Base-by-base conservation (phyloP, 2,113 vertebrate genomes). In the Baryphthengus martii region DNA sequence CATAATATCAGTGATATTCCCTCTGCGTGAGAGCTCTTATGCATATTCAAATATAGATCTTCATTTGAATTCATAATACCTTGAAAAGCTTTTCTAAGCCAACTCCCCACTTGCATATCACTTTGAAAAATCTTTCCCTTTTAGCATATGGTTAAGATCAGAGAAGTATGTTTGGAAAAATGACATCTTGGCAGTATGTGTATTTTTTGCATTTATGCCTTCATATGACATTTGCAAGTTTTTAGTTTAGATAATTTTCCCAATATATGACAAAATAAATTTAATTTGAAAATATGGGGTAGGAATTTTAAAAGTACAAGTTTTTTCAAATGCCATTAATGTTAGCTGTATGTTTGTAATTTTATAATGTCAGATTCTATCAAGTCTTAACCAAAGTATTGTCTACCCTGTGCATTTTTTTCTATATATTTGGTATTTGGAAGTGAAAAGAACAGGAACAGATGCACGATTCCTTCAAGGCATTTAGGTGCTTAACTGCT, bases 61-160 rank as follows among this genome's bases (percentile, higher is more conserved):
- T 93, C 8, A 93, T 96, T 86, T 95, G 67, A 93, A 95, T 96
- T 83, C 90, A 63, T 90, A 91, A 77, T 96, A 91, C 74, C 42
- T 90, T 90, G n/a, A 88, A 89, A 94, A 94, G 40, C 58, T 91
- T 95, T 87, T 87, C 83, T 65, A 76, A 58, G 74, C 78, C 89
- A 96, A 88, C 17, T 86, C 65, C 10, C 18, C 35, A 77, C 55
- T 93, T 83, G 52, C 72, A 44, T 88, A 94, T 90, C 85, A 39
- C 89, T 95, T 95, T 63, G 59, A 96, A 96, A 93, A 88, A 83
- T 93, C 73, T 93, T 93, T 39, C 29, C 8, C 40, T 91, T 94
- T 62, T 75, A 80, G 75, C 94, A 96, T 96, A 95, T 91, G 91
- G 33, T 91, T 83, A 73, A 80, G 82, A 96, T 96, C 91, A 95